Base-by-base conservation (phyloP, 2,797 vertebrate genomes). In the Ibycter americanus region DNA sequence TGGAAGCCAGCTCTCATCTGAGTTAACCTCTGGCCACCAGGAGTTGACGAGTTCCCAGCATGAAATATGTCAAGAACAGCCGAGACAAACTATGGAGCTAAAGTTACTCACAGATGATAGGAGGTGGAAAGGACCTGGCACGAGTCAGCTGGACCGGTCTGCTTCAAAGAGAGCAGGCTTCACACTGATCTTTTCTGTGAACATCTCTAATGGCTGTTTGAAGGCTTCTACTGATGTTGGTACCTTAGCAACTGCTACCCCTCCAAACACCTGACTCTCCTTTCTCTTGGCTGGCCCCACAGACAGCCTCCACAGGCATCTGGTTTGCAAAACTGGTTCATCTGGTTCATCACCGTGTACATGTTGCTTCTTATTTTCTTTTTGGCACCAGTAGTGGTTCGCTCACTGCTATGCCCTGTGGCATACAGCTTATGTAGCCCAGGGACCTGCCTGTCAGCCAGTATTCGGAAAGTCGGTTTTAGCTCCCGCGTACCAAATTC, bases 21-120 rank as follows among this genome's bases (percentile, higher is more conserved):
- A 76, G 68, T 80, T 94, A 95, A 97, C 91, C 91, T 92, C 95
- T 92, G 87, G 94, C 94, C 94, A 94, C 92, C 80, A 91, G 5
- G 6, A 87, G 59, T 16, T 92, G 91, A 93, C 86, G 87, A 95
- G 77, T 38, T 95, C 87, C 59, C 84, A 79, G 93, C 77, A 52
- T 34, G 87, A 94, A 90, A 96, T 73, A 77, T 11, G 66, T 81
- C 80, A 76, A 81, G 82, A 96, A 44, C 27, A 65, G 66, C 38
- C 0, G 1, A 93, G 80, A 80, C 42, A 73, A 77, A 82, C 70
- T 34, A 22, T 0, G 0, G 59, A 89, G 81, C 56, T 49, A 6
- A 56, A 87, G 51, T 51, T 88, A 62, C 70, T 91, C 90, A 70
- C 29, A 36, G 85, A 61, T 71, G 73, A 90, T 8, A n/a, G 82